A percentile compares a stretch with the other conserved stretches of the same genome.
phyloP scores from a whole-genome alignment of 2,888 invertebrate genomes.

The Ypsolopha scabrella region DNA sequence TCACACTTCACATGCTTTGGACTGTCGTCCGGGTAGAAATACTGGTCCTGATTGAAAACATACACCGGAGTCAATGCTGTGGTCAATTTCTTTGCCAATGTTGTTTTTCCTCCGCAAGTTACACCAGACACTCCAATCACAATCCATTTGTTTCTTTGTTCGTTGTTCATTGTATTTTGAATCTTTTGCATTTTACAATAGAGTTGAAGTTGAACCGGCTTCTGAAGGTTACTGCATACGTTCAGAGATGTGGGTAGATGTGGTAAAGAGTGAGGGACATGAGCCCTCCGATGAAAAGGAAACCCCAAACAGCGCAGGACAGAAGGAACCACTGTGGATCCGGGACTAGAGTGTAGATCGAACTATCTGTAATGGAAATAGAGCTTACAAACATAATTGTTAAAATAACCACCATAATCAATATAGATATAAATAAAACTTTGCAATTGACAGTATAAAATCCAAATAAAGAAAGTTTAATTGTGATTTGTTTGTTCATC shows the following conservation, averaged over 20 bases:
- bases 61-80: constrained; percentile 50
- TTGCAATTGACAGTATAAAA: too few relatives aligned
- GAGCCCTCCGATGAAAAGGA: constrained; percentile 75
- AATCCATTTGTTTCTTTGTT: constrained; percentile 32
- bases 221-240: not conserved
- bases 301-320: constrained; percentile 71
- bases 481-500: too few relatives aligned
- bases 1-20: constrained; percentile 73
- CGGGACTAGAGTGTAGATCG: constrained; percentile 61
- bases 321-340: constrained; percentile 71
- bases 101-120: constrained; percentile 88
- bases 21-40: constrained; percentile 77
- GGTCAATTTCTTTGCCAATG: constrained; percentile 71
- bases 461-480: too few relatives aligned
- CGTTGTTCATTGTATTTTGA: not conserved
- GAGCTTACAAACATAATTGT: constrained; percentile 2
- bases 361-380: constrained; percentile 49
- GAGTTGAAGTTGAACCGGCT: not conserved
- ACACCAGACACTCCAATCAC: constrained; percentile 70
- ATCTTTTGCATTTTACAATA: not conserved
- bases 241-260: constrained; percentile 27
- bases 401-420: too few relatives aligned
- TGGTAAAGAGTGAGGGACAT: constrained; percentile 74
- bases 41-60: constrained; percentile 80
- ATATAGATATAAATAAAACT: too few relatives aligned